These are phyloP conservation scores for Hirundichthys speculiger DNA, from an alignment of 2,113 vertebrate species.

Conservation along the genomic window DNA sequence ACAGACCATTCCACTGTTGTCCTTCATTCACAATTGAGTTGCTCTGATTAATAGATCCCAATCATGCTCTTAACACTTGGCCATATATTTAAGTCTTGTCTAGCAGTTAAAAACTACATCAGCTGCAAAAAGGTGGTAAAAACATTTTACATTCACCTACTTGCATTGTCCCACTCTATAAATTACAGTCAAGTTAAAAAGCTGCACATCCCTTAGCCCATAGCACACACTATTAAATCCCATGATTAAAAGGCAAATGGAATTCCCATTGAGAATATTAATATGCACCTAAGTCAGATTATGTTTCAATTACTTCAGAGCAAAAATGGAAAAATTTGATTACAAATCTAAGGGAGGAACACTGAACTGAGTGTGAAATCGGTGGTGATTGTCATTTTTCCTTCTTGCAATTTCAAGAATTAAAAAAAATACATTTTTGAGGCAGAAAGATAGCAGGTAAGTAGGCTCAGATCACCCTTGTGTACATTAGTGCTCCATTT, in stretches of 20 bases:
- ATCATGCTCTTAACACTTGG: no score
- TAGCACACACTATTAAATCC: conserved; percentile 5
- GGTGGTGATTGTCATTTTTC: background rate
- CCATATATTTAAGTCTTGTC: no score
- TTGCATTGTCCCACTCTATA: conserved; percentile 24
- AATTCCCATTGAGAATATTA: conserved; percentile 54
- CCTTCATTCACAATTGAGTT: no score
- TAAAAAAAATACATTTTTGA: no score
- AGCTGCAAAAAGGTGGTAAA: conserved; percentile 3
- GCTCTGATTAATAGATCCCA: no score
- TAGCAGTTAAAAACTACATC: conserved; percentile 1
- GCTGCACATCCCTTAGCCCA: conserved; percentile 12
- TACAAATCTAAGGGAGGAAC: background rate
- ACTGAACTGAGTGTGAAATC: background rate
- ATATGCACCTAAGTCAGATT: conserved; percentile 59
- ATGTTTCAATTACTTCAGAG: conserved; percentile 51
- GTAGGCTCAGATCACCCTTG: no score
- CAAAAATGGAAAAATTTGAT: conserved; percentile 4
- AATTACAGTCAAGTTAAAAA: conserved; percentile 39
- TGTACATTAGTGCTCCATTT: no score
- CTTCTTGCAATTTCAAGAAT: background rate
- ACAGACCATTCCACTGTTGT: no score
- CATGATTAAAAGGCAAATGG: conserved; percentile 57
- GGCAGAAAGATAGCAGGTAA: no score
- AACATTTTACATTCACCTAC: background rate